These are phyloP conservation scores for Blastomussa wellsi DNA, from an alignment of 92 coral and sea anemone genomes.

Conservation along the genomic window DNA sequence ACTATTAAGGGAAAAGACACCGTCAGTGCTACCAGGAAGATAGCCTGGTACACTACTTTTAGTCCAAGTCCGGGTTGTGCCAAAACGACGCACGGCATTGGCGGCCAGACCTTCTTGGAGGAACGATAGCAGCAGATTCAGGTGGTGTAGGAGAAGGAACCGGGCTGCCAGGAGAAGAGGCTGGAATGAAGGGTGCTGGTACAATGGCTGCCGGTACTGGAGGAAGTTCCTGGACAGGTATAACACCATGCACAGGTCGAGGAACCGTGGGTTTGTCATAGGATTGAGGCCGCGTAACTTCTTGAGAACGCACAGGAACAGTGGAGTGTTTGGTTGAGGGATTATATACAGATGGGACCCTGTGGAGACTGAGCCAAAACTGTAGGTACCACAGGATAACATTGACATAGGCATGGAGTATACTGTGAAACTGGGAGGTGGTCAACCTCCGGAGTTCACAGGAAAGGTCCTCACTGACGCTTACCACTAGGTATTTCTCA, in stretches of 20 bases:
- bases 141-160: too few relatives aligned
- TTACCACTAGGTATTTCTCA: not conserved
- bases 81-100: not conserved
- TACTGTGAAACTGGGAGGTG: conserved; percentile 28
- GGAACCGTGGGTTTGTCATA: too few relatives aligned
- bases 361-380: too few relatives aligned
- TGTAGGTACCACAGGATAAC: not conserved
- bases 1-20: not conserved
- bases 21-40: not conserved
- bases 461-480: not conserved
- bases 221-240: too few relatives aligned
- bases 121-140: too few relatives aligned
- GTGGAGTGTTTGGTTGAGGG: not conserved
- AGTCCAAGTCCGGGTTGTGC: not conserved
- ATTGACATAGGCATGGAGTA: not conserved
- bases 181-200: too few relatives aligned
- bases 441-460: conserved; percentile 13
- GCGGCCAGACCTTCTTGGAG: too few relatives aligned
- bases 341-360: not conserved
- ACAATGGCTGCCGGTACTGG: too few relatives aligned
- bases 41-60: not conserved
- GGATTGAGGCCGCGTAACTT: not conserved
- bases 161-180: too few relatives aligned
- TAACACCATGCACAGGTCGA: too few relatives aligned
- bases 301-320: not conserved